A percentile compares a stretch with the other conserved stretches of the same genome.
phyloP scores from a whole-genome alignment of 1,140 invertebrate species.

The Scaptomyza pallida region DNA sequence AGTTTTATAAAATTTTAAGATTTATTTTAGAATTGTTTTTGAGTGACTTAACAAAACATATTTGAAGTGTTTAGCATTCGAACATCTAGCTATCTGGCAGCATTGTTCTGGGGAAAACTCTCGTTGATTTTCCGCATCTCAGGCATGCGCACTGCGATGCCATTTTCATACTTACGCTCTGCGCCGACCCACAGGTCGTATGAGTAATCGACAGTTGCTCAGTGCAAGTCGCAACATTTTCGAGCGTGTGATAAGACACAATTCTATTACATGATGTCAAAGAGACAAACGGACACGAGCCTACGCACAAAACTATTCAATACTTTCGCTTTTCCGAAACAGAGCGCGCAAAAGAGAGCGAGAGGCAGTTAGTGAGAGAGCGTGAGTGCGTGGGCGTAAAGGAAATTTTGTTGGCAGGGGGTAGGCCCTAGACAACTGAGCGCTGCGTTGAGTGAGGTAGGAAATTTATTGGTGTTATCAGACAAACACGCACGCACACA shows the following conservation, averaged over 20 bases:
- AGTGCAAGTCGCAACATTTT: slow-evolving; percentile 69
- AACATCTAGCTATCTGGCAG: slow-evolving; percentile 68
- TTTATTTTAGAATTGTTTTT: slow-evolving; percentile 1
- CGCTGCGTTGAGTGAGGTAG: slow-evolving; percentile 75
- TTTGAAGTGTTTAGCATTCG: slow-evolving; percentile 1
- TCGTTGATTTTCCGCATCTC: slow-evolving; percentile 54
- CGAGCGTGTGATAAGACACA: slow-evolving; percentile 74
- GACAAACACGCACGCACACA: slow-evolving; percentile 3
- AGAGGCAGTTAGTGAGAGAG: too few species aligned
- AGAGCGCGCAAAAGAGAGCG: not conserved
- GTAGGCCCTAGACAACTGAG: slow-evolving; percentile 70
- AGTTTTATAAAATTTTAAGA: not conserved
- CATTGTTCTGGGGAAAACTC: slow-evolving; percentile 56
- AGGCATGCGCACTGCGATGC: slow-evolving; percentile 49
- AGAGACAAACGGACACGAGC: slow-evolving; percentile 18
- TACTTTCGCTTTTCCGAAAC: slow-evolving; percentile 66
- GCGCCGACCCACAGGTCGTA: slow-evolving; percentile 70
- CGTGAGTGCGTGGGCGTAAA: slow-evolving; percentile 22
- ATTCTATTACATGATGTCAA: slow-evolving; percentile 12
- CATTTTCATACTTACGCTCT: not conserved
- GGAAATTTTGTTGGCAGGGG: slow-evolving; percentile 32
- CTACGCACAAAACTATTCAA: slow-evolving; percentile 26
- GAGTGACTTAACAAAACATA: not conserved
- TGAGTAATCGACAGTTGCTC: slow-evolving; percentile 41
- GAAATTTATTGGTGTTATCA: slow-evolving; percentile 79